These are phyloP conservation scores for Serripes groenlandicus DNA, from an alignment of 2,888 invertebrate genomes.

Conservation along the genomic window DNA sequence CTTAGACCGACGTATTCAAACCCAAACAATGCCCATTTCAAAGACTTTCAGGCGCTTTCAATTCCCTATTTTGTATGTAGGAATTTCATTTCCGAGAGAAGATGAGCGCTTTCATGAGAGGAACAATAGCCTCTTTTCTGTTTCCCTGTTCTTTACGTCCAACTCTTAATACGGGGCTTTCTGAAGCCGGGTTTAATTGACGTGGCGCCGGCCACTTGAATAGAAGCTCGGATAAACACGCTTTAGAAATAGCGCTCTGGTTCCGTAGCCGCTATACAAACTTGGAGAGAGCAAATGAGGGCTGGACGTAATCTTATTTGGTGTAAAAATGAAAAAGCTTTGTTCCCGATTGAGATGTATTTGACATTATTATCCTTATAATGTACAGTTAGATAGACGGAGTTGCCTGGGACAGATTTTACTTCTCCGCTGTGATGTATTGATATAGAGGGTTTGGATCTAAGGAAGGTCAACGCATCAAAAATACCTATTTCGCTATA, in stretches of 20 bases:
- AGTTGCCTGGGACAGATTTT: background rate
- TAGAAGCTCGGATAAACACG: constrained; percentile 46
- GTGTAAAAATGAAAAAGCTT: constrained; percentile 67
- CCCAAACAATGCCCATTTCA: constrained; percentile 51
- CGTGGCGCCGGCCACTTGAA: constrained; percentile 56
- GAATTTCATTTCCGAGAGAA: constrained; percentile 69
- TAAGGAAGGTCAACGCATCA: too few relatives aligned
- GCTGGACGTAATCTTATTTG: constrained; percentile 61
- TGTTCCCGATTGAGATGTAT: constrained; percentile 59
- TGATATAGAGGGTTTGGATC: too few relatives aligned
- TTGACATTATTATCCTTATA: constrained; percentile 62
- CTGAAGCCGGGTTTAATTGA: constrained; percentile 63
- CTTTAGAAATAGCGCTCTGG: constrained; percentile 37
- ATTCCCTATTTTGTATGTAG: constrained; percentile 62
- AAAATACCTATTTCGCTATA: too few relatives aligned
- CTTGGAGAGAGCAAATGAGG: constrained; percentile 45
- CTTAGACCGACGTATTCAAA: constrained; percentile 37
- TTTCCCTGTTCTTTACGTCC: constrained; percentile 41
- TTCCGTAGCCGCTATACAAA: constrained; percentile 39
- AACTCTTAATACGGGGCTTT: constrained; percentile 59
- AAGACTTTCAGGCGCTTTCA: constrained; percentile 56
- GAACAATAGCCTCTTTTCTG: constrained; percentile 60
- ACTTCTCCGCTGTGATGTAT: too few relatives aligned
- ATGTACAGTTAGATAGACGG: background rate
- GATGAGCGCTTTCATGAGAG: constrained; percentile 61